A percentile compares a stretch with the other conserved stretches of the same genome.
phyloP scores from a whole-genome alignment of 2,797 vertebrate genomes.

The Anas bahamensis region DNA sequence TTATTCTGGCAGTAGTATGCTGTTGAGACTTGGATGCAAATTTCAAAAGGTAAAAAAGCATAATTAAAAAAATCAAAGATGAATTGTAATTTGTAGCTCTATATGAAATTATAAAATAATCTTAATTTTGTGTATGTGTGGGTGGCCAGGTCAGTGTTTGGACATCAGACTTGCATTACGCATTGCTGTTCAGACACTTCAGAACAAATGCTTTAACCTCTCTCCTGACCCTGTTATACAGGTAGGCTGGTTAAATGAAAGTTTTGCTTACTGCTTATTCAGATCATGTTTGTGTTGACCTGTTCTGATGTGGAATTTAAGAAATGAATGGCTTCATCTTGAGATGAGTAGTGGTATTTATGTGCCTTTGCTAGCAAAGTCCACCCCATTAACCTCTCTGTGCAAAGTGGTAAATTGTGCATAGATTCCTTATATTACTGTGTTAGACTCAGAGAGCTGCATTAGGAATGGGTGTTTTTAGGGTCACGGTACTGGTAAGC shows the following conservation, averaged over 20 bases:
- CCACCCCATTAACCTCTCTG: not conserved
- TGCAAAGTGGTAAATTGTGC: not conserved
- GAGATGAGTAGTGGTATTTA: fast-evolving
- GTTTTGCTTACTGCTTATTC: not conserved
- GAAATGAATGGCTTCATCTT: not conserved
- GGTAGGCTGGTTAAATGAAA: not conserved
- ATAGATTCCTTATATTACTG: not conserved
- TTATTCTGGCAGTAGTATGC: not conserved
- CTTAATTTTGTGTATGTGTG: not conserved
- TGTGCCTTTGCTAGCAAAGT: not conserved
- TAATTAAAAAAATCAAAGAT: not conserved
- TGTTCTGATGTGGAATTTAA: not conserved
- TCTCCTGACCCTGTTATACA: not conserved
- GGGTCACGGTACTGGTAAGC: not conserved
- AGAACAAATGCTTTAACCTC: not conserved
- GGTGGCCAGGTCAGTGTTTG: not conserved
- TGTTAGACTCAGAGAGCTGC: not conserved
- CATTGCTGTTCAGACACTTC: not conserved
- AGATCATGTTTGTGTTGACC: not conserved
- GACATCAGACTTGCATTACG: not conserved
- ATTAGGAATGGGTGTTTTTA: not conserved
- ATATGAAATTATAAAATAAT: not conserved
- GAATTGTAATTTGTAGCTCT: not conserved
- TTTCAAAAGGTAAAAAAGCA: not conserved
- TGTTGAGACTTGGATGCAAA: not conserved